Evolutionary conservation across 2,888 invertebrate species (phyloP), one percentile per base, ranked within the genome.

Genomic region (Pemphredon lugubris): DNA sequence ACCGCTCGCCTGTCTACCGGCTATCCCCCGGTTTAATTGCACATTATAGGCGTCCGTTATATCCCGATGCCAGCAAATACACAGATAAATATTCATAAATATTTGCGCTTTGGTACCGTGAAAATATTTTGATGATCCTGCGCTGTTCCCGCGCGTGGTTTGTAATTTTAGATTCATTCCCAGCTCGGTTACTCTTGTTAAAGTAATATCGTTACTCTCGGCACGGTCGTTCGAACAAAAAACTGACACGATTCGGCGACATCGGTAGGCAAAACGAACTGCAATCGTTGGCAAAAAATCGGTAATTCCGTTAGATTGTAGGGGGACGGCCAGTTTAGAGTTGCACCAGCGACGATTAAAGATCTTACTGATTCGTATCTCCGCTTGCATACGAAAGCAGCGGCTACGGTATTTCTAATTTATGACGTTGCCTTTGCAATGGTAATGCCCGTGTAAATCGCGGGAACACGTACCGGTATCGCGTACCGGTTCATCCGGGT

Each of bases 61-160:
- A 73, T 55, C 45, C 42, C 70, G 70, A 69, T 67, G 59, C 57
- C 65, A 23, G 73, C 76, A 78, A 81, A 80, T 72, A 77, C 65
- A 66, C 44, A 71, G 75, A 84, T 85, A 86, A 87, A 87, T 88
- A 86, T 88, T 85, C 86, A 84, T 83, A 86, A 86, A 86, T 85
- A 84, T 82, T 75, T 80, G 73, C 34, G 20, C 18, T 5, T 45
- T 7, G 32, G 47, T 65, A 65, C 58, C 48, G 60, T 45, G 45
- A 59, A 63, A 79, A 54, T 72, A 59, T 66, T 69, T 50, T 40
- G 26, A 16, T 40, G 18, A 45, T 59, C 26, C 14, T 47, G 44
- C n/a, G 6, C 11, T 13, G 3, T 16, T 32, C 21, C 16, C 40
- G 6, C 4, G 5, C 34, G n/a, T 16, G 34, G 34, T 34, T 34